Evolutionary conservation across 2,888 invertebrate genomes (phyloP).

Genomic region (Pseudanteris insignis): DNA sequence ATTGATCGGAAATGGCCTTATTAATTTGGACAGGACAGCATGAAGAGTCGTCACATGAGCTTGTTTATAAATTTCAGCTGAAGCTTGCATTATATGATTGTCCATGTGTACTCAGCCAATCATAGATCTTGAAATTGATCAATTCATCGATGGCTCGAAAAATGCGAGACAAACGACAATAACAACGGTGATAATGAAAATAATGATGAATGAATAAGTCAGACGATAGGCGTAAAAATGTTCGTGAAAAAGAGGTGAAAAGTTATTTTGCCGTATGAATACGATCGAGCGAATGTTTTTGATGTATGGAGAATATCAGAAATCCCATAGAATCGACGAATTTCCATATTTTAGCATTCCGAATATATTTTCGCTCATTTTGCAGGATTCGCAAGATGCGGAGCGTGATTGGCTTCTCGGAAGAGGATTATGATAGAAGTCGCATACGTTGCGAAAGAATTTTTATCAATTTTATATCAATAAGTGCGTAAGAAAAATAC

Average conservation of each 20-base stretch:
- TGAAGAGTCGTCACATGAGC: too few species aligned
- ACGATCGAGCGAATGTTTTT: conserved; percentile 13
- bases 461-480: background rate
- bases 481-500: background rate
- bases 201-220: too few species aligned
- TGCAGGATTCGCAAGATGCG: conserved; percentile 3
- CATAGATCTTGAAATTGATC: too few species aligned
- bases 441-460: conserved; percentile 5
- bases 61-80: too few species aligned
- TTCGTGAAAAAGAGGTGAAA: conserved; percentile 20
- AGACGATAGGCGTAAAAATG: too few species aligned
- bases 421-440: conserved; percentile 13
- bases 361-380: conserved; percentile 17
- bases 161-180: too few species aligned
- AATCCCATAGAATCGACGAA: conserved; percentile 19
- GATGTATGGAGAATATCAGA: conserved; percentile 10
- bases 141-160: too few species aligned
- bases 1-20: too few species aligned
- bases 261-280: conserved; percentile 15
- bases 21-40: too few species aligned
- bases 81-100: too few species aligned
- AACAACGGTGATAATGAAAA: too few species aligned
- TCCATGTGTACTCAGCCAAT: too few species aligned
- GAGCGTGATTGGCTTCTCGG: conserved; percentile 1
- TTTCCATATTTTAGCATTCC: conserved; percentile 12